These are phyloP conservation scores for Palythoa caribaeorum DNA, from an alignment of 92 coral and sea anemone genomes.

Conservation along the genomic window DNA sequence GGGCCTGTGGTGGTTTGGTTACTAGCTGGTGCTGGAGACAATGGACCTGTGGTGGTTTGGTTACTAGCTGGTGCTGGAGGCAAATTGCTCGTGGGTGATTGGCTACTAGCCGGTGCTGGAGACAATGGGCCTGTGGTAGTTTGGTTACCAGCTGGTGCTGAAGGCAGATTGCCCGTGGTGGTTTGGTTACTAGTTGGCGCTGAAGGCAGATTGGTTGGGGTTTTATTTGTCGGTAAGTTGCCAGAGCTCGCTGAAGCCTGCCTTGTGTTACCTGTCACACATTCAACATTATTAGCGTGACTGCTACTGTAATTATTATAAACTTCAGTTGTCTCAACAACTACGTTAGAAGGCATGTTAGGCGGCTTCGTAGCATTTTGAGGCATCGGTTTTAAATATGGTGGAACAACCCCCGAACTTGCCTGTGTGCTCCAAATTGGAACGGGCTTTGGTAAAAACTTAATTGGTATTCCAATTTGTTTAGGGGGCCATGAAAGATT, in stretches of 20 bases:
- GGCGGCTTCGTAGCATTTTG: constrained; percentile 17
- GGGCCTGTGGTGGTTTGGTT: neutral
- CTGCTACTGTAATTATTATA: neutral
- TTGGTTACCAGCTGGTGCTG: neutral
- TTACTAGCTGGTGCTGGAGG: neutral
- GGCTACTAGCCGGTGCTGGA: neutral
- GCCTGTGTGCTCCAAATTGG: constrained; percentile 15
- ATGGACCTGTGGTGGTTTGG: neutral
- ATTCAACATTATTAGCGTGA: constrained; percentile 10
- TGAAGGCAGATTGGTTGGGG: neutral
- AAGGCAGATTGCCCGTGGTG: neutral
- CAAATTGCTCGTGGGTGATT: neutral
- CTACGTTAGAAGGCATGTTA: neutral
- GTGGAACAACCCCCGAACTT: neutral
- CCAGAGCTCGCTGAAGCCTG: constrained; percentile 3
- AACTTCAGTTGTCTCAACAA: constrained; percentile 38
- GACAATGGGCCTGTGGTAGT: neutral
- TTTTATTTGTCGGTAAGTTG: neutral
- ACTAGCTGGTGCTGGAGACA: neutral
- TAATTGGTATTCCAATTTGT: constrained; percentile 24
- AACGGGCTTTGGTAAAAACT: constrained; percentile 36
- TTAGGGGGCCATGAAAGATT: constrained; percentile 46
- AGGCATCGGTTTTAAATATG: constrained; percentile 21
- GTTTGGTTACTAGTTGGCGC: neutral
- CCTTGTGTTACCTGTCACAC: constrained; percentile 43